phyloP scores from a whole-genome alignment of 2,888 invertebrate species.

The Conops quadrifasciatus region DNA sequence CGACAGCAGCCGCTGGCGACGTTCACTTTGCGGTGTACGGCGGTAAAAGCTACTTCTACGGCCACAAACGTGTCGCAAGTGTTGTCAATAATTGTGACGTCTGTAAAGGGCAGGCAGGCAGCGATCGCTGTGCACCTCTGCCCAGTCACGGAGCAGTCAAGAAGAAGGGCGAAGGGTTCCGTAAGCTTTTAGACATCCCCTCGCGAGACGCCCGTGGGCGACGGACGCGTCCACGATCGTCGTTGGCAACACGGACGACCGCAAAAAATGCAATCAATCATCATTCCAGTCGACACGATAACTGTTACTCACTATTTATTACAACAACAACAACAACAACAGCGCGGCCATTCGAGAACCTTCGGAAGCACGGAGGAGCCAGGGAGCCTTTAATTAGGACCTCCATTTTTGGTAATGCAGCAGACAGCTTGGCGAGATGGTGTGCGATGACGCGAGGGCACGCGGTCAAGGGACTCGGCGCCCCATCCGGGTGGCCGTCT shows the following conservation, averaged over 20 bases:
- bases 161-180: too few species aligned
- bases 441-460: neutral
- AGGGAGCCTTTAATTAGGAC: neutral
- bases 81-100: conserved; percentile 1
- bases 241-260: neutral
- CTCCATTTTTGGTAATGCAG: conserved; percentile 29
- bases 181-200: too few species aligned
- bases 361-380: conserved; percentile 41
- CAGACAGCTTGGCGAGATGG: conserved; percentile 13
- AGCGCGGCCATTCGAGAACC: neutral
- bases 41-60: too few species aligned
- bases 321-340: neutral
- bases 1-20: neutral
- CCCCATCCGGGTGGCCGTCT: conserved; percentile 26
- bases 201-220: neutral
- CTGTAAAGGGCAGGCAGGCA: neutral
- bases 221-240: neutral
- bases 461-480: too few species aligned
- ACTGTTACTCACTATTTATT: conserved; percentile 42
- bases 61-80: too few species aligned
- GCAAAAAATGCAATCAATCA: conserved; percentile 46
- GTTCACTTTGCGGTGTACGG: neutral
- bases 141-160: too few species aligned
- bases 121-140: neutral
- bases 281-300: conserved; percentile 48